A percentile compares a stretch with the other conserved stretches of the same genome.
Evolutionary conservation across 2,888 invertebrate species (phyloP).

Genomic region (Thymelicus sylvestris): DNA sequence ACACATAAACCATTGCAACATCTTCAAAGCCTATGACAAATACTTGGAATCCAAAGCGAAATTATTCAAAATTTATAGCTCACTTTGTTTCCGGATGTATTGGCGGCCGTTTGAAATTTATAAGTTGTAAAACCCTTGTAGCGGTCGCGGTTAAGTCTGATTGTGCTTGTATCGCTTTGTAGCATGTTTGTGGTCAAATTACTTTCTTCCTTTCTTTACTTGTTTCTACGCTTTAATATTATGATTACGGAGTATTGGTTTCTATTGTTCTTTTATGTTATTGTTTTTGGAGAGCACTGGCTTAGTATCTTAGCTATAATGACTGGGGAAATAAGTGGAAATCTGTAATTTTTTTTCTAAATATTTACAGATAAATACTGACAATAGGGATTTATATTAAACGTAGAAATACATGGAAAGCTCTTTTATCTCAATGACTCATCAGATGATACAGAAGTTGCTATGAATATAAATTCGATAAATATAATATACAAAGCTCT

Average conservation of each 20-base stretch:
- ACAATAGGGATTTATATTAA: too few relatives aligned
- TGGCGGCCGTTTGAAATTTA: slow-evolving; percentile 54
- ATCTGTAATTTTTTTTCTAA: too few relatives aligned
- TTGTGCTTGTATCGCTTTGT: slow-evolving; percentile 18
- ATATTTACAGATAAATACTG: too few relatives aligned
- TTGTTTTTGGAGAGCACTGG: too few relatives aligned
- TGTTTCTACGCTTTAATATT: not conserved
- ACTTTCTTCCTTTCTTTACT: not conserved
- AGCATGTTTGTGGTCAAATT: slow-evolving; percentile 12
- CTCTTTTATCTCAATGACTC: too few relatives aligned
- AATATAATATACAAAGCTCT: not conserved
- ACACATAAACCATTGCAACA: slow-evolving; percentile 7
- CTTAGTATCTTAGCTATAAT: too few relatives aligned
- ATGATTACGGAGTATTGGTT: too few relatives aligned
- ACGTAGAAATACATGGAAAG: too few relatives aligned
- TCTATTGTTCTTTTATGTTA: too few relatives aligned
- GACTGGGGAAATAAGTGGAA: too few relatives aligned
- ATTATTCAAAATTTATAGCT: slow-evolving; percentile 61
- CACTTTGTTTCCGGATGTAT: slow-evolving; percentile 55
- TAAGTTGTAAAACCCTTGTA: slow-evolving; percentile 45
- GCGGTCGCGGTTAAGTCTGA: slow-evolving; percentile 19
- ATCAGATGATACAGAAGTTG: too few relatives aligned
- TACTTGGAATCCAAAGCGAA: slow-evolving; percentile 45
- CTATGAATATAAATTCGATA: not conserved
- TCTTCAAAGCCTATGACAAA: slow-evolving; percentile 19